Evolutionary conservation across 2,888 invertebrate genomes (phyloP).

Genomic region (Tuta absoluta): DNA sequence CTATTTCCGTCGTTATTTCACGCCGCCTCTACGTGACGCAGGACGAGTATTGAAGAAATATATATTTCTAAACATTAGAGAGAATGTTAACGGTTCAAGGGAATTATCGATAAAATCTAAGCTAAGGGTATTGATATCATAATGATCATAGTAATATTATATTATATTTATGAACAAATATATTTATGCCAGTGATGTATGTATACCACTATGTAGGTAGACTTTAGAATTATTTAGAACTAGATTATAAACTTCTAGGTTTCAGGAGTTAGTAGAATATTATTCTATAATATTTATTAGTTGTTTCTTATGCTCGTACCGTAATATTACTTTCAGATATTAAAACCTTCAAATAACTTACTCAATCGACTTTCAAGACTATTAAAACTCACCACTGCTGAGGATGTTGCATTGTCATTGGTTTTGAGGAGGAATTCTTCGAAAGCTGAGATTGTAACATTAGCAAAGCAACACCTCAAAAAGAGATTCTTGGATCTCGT

Average conservation of each 20-base stretch:
- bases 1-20: neutral
- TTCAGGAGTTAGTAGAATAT: conserved; percentile 7
- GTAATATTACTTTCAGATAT: conserved; percentile 80
- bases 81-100: neutral
- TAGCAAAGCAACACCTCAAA: conserved; percentile 90
- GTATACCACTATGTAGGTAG: neutral
- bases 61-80: neutral
- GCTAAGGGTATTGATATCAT: neutral
- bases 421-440: conserved; percentile 90
- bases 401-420: conserved; percentile 95
- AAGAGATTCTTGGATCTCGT: conserved; percentile 92
- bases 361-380: conserved; percentile 92
- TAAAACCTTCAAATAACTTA: conserved; percentile 89
- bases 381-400: conserved; percentile 91
- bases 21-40: neutral
- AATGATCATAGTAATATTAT: neutral
- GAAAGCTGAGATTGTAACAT: conserved; percentile 86
- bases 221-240: neutral
- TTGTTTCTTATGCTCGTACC: conserved; percentile 28
- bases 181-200: neutral
- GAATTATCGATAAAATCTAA: neutral
- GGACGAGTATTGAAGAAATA: conserved; percentile 8
- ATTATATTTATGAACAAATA: neutral
- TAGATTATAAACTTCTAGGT: neutral
- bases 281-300: conserved; percentile 12